A percentile compares a stretch with the other conserved stretches of the same genome.
phyloP scores from a whole-genome alignment of 2,888 invertebrate genomes.

The Sycophila texana region DNA sequence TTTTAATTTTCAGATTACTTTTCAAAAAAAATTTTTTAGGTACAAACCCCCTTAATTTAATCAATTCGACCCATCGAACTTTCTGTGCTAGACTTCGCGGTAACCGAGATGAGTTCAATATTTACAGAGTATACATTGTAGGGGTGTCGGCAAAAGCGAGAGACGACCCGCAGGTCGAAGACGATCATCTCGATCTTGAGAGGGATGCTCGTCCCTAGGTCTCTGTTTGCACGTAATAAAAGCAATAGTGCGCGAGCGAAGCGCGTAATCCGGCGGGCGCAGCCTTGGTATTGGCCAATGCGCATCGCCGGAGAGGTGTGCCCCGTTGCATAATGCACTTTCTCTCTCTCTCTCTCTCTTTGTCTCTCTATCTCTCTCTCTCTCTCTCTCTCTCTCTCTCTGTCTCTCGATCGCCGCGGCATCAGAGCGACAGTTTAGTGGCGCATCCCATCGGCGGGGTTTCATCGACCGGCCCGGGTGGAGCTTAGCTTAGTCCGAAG shows the following conservation, averaged over 20 bases:
- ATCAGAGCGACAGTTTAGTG: conserved; percentile 47
- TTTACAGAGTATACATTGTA: too few species aligned
- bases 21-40: too few species aligned
- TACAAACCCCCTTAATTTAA: too few species aligned
- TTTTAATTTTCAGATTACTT: too few species aligned
- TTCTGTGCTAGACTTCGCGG: too few species aligned
- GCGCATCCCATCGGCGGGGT: conserved; percentile 68
- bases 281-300: conserved; percentile 21
- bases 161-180: too few species aligned
- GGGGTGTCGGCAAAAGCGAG: too few species aligned
- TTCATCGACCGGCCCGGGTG: conserved; percentile 72
- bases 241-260: not conserved
- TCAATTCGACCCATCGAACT: too few species aligned
- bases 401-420: not conserved
- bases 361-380: not conserved
- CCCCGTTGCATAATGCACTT: conserved; percentile 22
- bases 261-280: conserved; percentile 8
- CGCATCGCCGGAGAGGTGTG: not conserved
- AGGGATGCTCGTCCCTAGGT: too few species aligned
- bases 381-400: not conserved
- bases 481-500: conserved; percentile 67
- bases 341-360: not conserved
- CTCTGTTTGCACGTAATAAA: too few species aligned
- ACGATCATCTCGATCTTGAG: too few species aligned
- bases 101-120: too few species aligned